Percentiles rank a stretch among this genome's conserved stretches.
phyloP scores from a whole-genome alignment of 2,888 invertebrate genomes.

The Meloe dianella region DNA sequence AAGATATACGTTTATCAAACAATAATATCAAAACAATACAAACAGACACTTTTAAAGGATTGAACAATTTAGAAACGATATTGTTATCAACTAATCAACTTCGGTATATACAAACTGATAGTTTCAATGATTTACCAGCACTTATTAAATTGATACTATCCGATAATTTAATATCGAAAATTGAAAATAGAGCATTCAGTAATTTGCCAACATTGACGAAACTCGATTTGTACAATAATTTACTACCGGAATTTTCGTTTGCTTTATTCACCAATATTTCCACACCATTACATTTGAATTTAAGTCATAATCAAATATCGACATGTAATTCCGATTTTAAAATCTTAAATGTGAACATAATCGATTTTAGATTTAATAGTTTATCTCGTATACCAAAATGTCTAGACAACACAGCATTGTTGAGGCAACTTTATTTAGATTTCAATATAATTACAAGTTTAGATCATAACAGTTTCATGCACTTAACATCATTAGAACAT shows the following conservation, averaged over 20 bases:
- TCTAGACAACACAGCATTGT: conserved; percentile 68
- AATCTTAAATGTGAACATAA: conserved; percentile 68
- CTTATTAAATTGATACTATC: conserved; percentile 83
- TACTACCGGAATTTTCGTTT: conserved; percentile 72
- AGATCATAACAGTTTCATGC: conserved; percentile 77
- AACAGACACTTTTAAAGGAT: conserved; percentile 72
- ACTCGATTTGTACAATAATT: conserved; percentile 82
- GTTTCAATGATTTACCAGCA: conserved; percentile 79
- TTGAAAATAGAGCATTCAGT: conserved; percentile 76
- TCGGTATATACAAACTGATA: conserved; percentile 70
- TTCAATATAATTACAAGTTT: conserved; percentile 76
- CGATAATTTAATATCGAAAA: conserved; percentile 77
- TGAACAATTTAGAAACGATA: conserved; percentile 77
- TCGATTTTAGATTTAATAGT: conserved; percentile 75
- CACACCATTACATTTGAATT: conserved; percentile 74
- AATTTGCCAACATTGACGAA: conserved; percentile 78
- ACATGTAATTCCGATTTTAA: conserved; percentile 59
- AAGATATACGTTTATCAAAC: conserved; percentile 81
- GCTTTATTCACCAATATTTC: conserved; percentile 74
- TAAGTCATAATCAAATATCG: conserved; percentile 73
- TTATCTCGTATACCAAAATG: conserved; percentile 71
- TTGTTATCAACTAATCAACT: conserved; percentile 82
- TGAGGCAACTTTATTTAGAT: conserved; percentile 74
- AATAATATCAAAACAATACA: conserved; percentile 76
- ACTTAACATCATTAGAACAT: conserved; percentile 73